Conservation (phyloP, 2,888 invertebrate species). For the Philopedon plagiatum region DNA sequence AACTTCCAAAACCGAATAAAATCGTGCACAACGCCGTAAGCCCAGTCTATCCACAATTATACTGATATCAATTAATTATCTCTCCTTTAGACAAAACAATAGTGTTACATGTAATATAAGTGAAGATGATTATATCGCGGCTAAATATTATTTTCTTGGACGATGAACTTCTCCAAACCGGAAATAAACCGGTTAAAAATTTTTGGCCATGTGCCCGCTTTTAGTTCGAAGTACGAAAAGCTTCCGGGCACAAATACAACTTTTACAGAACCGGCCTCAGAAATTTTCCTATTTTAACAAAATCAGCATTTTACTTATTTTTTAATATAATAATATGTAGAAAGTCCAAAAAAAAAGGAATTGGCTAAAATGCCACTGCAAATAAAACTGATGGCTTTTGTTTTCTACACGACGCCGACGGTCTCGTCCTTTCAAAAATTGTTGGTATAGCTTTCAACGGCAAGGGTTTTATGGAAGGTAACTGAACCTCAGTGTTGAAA, state of each 20-base stretch:
- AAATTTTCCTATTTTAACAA: neutral
- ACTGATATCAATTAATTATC: neutral
- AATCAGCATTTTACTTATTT: too few relatives aligned
- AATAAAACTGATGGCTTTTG: too few relatives aligned
- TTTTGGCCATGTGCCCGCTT: slow-evolving; percentile 40
- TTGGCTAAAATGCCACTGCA: too few relatives aligned
- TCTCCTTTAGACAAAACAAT: neutral
- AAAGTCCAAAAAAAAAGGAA: too few relatives aligned
- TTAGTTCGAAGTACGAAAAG: slow-evolving; percentile 29
- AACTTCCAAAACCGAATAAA: too few relatives aligned
- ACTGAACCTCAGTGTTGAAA: too few relatives aligned
- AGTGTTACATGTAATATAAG: neutral
- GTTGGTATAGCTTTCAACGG: too few relatives aligned
- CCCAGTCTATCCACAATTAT: neutral
- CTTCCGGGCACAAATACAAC: slow-evolving; percentile 33
- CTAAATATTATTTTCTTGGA: slow-evolving; percentile 46
- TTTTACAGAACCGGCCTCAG: neutral
- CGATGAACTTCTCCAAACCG: slow-evolving; percentile 45
- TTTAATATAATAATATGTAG: too few relatives aligned
- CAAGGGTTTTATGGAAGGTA: too few relatives aligned
- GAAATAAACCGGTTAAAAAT: slow-evolving; percentile 35
- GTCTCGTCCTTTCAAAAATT: too few relatives aligned
- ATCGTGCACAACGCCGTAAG: neutral
- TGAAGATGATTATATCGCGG: slow-evolving; percentile 34
- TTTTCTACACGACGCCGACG: too few relatives aligned